A percentile compares a stretch with the other conserved stretches of the same genome.
These are phyloP conservation scores for Trachelus troglodyta DNA, from an alignment of 2,888 invertebrate genomes.

Conservation along the genomic window DNA sequence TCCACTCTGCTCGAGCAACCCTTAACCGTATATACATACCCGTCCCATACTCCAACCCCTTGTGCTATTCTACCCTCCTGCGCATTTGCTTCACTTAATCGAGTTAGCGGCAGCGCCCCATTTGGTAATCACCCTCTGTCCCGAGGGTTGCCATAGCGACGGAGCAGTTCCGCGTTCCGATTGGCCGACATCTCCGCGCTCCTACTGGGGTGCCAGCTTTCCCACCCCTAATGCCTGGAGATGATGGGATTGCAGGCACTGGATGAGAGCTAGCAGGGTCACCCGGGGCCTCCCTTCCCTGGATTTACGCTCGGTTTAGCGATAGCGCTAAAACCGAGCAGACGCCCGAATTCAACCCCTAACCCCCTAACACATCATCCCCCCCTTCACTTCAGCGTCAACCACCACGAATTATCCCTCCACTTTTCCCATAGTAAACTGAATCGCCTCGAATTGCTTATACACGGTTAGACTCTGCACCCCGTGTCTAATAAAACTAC, in stretches of 20 bases:
- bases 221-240: conserved; percentile 20
- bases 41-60: conserved; percentile 16
- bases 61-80: background rate
- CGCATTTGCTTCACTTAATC: conserved; percentile 54
- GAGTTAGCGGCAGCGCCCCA: conserved; percentile 56
- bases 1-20: conserved; percentile 32
- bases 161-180: conserved; percentile 45
- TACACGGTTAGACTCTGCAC: background rate
- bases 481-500: background rate
- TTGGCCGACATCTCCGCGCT: conserved; percentile 33
- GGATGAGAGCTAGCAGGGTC: conserved; percentile 19
- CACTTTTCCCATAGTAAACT: background rate
- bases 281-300: conserved; percentile 9
- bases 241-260: conserved; percentile 20
- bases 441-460: background rate
- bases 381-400: background rate
- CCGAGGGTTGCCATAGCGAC: conserved; percentile 58
- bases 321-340: background rate
- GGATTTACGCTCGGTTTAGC: conserved; percentile 17
- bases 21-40: conserved; percentile 10
- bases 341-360: background rate
- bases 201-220: conserved; percentile 31
- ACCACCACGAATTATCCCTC: background rate
- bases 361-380: background rate
- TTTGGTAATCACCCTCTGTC: conserved; percentile 61